These are phyloP conservation scores for Antennarius maculatus DNA, from an alignment of 2,797 vertebrate species.

Conservation along the genomic window DNA sequence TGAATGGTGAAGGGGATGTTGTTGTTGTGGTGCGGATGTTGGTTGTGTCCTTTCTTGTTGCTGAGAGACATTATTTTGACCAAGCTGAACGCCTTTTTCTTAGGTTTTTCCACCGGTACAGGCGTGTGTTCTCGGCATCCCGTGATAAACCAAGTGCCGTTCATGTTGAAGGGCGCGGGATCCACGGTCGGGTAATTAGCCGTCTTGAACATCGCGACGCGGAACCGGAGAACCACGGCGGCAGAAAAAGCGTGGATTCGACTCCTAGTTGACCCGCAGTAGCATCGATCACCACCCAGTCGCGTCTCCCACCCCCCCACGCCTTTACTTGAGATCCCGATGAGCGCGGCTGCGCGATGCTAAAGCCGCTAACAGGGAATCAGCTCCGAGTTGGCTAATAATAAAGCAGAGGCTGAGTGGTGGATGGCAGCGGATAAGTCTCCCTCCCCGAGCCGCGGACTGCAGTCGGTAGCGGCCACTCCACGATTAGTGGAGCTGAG, in stretches of 20 bases:
- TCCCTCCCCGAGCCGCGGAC: constrained; percentile 59
- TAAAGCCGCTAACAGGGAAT: constrained; percentile 29
- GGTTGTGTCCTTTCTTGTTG: constrained; percentile 84
- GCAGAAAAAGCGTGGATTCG: constrained; percentile 53
- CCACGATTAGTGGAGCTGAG: constrained; percentile 71
- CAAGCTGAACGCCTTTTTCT: constrained; percentile 91
- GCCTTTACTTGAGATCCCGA: constrained; percentile 62
- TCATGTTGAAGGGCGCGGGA: constrained; percentile 79
- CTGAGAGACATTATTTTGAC: constrained; percentile 90
- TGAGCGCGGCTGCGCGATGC: constrained; percentile 34
- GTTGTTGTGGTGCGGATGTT: constrained; percentile 78
- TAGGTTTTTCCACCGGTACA: constrained; percentile 84
- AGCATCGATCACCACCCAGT: constrained; percentile 31
- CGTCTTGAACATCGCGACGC: constrained; percentile 73
- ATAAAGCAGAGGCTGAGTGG: constrained; percentile 49
- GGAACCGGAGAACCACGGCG: constrained; percentile 43
- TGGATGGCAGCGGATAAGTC: constrained; percentile 55
- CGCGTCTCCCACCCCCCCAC: constrained; percentile 23
- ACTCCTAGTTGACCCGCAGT: constrained; percentile 50
- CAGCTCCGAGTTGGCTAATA: constrained; percentile 56
- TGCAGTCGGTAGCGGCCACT: constrained; percentile 74
- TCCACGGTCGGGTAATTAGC: constrained; percentile 85
- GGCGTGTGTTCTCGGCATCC: constrained; percentile 82
- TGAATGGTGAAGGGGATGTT: constrained; percentile 96
- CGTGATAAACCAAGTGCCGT: constrained; percentile 80